Conservation (phyloP, 2,113 vertebrate species). For the Glaucidium brasilianum region DNA sequence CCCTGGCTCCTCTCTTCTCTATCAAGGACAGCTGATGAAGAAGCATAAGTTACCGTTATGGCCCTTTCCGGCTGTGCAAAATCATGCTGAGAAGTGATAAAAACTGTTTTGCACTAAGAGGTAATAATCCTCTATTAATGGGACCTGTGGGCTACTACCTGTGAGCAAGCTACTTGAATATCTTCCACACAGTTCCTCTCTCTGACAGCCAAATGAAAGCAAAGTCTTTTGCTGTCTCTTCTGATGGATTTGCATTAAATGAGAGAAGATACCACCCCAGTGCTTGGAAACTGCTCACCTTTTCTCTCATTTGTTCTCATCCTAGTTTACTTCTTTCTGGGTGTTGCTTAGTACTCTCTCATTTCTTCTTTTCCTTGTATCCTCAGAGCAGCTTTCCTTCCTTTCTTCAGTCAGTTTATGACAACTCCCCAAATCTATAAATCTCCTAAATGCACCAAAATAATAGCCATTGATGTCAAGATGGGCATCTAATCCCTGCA, state of each 20-base stretch:
- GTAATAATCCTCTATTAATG: neutral
- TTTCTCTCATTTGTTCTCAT: neutral
- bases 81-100: neutral
- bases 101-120: neutral
- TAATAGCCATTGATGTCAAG: neutral
- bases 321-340: neutral
- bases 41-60: neutral
- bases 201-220: neutral
- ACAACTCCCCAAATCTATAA: neutral
- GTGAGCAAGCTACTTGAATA: neutral
- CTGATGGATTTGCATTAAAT: fast-evolving
- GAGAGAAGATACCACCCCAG: neutral
- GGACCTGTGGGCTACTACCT: neutral
- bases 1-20: neutral
- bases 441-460: neutral
- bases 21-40: neutral
- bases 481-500: neutral
- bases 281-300: neutral
- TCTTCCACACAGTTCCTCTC: neutral
- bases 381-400: neutral
- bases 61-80: neutral
- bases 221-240: neutral
- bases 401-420: neutral
- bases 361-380: neutral
- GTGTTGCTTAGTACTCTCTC: neutral